A percentile compares a stretch with the other conserved stretches of the same genome.
Evolutionary conservation across 2,888 invertebrate species (phyloP).

Genomic region (Lithophane leautieri): DNA sequence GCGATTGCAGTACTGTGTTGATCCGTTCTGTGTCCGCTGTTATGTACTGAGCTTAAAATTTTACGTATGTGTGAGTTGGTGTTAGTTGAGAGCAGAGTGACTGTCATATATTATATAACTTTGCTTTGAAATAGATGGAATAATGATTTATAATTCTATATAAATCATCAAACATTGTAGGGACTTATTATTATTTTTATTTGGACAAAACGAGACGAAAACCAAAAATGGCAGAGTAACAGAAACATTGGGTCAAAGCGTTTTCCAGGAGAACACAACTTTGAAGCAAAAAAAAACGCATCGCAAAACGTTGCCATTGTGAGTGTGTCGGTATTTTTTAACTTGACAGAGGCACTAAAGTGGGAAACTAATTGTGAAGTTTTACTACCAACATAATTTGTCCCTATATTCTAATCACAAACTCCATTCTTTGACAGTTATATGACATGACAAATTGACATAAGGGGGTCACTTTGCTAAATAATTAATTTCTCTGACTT

Average conservation of each 20-base stretch:
- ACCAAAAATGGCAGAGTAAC: background rate
- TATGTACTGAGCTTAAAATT: conserved; percentile 22
- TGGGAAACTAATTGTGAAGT: background rate
- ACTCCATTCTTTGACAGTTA: too few species aligned
- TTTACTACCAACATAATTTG: background rate
- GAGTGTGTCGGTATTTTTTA: background rate
- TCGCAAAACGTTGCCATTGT: background rate
- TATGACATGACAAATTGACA: background rate
- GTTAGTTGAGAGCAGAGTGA: background rate
- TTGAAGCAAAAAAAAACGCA: background rate
- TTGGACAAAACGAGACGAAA: background rate
- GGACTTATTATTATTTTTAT: background rate
- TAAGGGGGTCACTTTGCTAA: background rate
- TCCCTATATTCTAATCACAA: background rate
- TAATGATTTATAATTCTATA: background rate
- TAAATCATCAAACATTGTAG: background rate
- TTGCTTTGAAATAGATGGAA: background rate
- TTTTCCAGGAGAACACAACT: conserved; percentile 1
- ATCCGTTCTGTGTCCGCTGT: conserved; percentile 31
- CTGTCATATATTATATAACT: too few species aligned
- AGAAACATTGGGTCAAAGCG: conserved; percentile 17
- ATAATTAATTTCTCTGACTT: background rate
- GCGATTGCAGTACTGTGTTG: conserved; percentile 55
- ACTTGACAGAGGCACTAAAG: background rate
- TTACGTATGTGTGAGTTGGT: background rate